phyloP scores from a whole-genome alignment of 2,797 vertebrate genomes.

The Limosa lapponica region DNA sequence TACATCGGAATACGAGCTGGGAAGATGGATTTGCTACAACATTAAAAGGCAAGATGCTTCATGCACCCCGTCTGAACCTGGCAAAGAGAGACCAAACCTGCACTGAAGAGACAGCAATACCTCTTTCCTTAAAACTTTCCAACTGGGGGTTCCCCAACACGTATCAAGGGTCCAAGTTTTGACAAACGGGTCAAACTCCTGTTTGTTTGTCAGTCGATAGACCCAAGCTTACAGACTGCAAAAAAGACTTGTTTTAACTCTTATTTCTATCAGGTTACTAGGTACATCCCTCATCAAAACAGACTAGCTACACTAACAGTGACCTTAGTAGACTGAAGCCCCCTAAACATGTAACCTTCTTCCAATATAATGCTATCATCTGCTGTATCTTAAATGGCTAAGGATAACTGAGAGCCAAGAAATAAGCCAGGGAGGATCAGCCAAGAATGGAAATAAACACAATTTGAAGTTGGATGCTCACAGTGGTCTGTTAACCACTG shows the following conservation, averaged over 20 bases:
- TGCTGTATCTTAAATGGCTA: not conserved
- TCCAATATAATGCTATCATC: not conserved
- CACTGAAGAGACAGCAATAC: not conserved
- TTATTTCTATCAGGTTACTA: not conserved
- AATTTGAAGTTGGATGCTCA: not conserved
- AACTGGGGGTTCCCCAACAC: not conserved
- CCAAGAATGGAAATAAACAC: not conserved
- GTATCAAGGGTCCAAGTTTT: not conserved
- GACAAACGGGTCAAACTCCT: not conserved
- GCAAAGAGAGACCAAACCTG: not conserved
- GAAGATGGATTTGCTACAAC: not conserved
- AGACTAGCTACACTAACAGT: not conserved
- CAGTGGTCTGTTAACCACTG: not conserved
- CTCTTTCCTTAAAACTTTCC: not conserved
- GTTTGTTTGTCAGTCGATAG: not conserved
- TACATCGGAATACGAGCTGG: not conserved
- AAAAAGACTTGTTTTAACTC: not conserved
- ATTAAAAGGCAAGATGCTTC: not conserved
- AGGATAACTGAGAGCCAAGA: not conserved
- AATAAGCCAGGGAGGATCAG: not conserved
- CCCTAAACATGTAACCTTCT: not conserved
- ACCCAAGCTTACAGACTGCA: not conserved
- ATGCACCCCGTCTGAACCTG: not conserved
- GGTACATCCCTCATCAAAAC: not conserved
- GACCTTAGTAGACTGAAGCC: not conserved